Percentiles rank a stretch among this genome's conserved stretches.
Conservation (phyloP, 2,888 invertebrate species). For the Lasioglossum lativentre region DNA sequence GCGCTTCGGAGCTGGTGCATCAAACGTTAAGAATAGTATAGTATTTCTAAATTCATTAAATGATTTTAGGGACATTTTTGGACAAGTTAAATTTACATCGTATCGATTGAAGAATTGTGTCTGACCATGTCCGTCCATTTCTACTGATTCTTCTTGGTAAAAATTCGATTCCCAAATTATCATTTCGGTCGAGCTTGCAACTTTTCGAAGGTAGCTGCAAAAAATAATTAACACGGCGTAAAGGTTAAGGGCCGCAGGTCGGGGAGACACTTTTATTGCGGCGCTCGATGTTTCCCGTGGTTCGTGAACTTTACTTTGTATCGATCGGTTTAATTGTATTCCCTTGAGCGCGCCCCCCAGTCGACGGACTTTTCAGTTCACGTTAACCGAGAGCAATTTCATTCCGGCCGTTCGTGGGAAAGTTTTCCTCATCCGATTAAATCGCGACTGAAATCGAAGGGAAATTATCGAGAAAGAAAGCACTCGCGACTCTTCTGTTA, state of each 20-base stretch:
- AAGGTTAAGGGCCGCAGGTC: not conserved
- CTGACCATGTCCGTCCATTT: too few relatives aligned
- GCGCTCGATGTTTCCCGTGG: not conserved
- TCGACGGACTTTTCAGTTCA: conserved; percentile 9
- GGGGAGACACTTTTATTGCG: conserved; percentile 26
- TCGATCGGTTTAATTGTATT: conserved; percentile 30
- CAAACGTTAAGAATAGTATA: not conserved
- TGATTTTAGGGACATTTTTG: not conserved
- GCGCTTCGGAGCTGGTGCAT: not conserved
- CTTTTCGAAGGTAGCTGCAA: not conserved
- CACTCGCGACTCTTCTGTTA: not conserved
- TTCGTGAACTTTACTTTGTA: conserved; percentile 26
- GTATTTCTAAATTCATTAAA: not conserved
- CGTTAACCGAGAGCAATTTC: conserved; percentile 10
- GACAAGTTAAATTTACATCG: too few relatives aligned
- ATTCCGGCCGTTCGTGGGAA: conserved; percentile 2
- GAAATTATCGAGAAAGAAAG: conserved; percentile 28
- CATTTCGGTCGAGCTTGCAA: not conserved
- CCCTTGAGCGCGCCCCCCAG: not conserved
- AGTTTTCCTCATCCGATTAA: conserved; percentile 37
- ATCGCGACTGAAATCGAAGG: conserved; percentile 26
- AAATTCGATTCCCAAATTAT: not conserved
- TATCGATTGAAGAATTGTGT: too few relatives aligned
- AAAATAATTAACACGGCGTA: not conserved
- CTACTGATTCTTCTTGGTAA: too few relatives aligned